Conservation (phyloP, 2,888 invertebrate genomes). For the Sacculina carcini region DNA sequence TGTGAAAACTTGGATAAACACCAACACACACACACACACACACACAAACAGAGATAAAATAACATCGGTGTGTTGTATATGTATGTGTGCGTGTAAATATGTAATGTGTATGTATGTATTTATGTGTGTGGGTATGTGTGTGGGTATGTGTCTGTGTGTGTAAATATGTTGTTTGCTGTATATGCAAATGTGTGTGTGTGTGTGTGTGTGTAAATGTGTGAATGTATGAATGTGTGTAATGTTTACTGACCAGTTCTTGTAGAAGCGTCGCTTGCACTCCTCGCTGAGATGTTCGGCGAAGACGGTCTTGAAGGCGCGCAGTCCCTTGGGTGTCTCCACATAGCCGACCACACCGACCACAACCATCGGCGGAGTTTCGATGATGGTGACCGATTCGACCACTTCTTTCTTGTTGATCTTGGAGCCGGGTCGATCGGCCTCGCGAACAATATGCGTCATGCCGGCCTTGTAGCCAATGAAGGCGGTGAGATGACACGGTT, state of each 20-base stretch:
- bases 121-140: background rate
- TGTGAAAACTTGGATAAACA: too few relatives aligned
- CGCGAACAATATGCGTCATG: slow-evolving; percentile 97
- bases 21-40: too few relatives aligned
- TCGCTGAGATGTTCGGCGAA: slow-evolving; percentile 99
- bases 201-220: background rate
- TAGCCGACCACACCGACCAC: slow-evolving; percentile 94
- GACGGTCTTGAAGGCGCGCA: slow-evolving; percentile 76
- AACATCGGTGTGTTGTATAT: too few relatives aligned
- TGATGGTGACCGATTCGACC: slow-evolving; percentile 90
- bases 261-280: slow-evolving; percentile 93
- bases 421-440: slow-evolving; percentile 94
- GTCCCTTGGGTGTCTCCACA: slow-evolving; percentile 92
- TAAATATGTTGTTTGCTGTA: background rate
- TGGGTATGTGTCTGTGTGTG: too few relatives aligned
- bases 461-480: slow-evolving; percentile 98
- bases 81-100: background rate
- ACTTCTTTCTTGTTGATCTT: slow-evolving; percentile 99
- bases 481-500: slow-evolving; percentile 91
- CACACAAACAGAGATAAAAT: too few relatives aligned
- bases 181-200: background rate
- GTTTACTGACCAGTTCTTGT: slow-evolving; percentile 93
- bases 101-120: too few relatives aligned
- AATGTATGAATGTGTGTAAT: too few relatives aligned
- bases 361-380: slow-evolving; percentile 96